Evolutionary conservation across 2,888 invertebrate species (phyloP).

Genomic region (Nasonovia ribisnigri): DNA sequence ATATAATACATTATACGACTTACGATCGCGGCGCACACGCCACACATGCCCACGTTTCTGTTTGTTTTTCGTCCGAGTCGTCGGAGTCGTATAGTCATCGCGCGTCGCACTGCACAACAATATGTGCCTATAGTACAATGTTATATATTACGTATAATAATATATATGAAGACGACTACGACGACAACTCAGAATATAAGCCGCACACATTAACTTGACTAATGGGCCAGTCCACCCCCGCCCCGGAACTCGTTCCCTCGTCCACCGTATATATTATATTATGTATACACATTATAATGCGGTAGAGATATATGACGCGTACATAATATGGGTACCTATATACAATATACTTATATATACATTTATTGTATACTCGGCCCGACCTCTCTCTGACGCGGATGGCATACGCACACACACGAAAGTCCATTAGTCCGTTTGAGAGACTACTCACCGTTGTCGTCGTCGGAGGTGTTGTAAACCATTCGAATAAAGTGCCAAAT

Average conservation of each 20-base stretch:
- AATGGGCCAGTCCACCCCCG: slow-evolving; percentile 48
- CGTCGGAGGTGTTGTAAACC: slow-evolving; percentile 47
- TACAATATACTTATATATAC: not conserved
- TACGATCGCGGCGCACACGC: not conserved
- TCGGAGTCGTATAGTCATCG: not conserved
- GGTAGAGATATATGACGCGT: not conserved
- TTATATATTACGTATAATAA: not conserved
- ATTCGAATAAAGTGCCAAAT: slow-evolving; percentile 52
- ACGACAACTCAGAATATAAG: not conserved
- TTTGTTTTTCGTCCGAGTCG: not conserved
- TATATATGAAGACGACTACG: not conserved
- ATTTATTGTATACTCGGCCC: not conserved
- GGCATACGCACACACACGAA: not conserved
- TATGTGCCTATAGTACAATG: not conserved
- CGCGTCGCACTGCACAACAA: not conserved
- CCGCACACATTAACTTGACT: slow-evolving; percentile 44
- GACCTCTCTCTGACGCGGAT: not conserved
- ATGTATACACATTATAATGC: not conserved
- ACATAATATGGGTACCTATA: not conserved
- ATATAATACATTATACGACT: not conserved
- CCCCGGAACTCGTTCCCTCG: not conserved
- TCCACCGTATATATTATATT: not conserved
- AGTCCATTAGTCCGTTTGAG: slow-evolving; percentile 47
- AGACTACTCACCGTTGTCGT: not conserved
- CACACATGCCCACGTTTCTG: not conserved